Evolutionary conservation across 1,140 invertebrate genomes (phyloP), one percentile per base, ranked within the genome.

Genomic region (Pseudoatta argentina): DNA sequence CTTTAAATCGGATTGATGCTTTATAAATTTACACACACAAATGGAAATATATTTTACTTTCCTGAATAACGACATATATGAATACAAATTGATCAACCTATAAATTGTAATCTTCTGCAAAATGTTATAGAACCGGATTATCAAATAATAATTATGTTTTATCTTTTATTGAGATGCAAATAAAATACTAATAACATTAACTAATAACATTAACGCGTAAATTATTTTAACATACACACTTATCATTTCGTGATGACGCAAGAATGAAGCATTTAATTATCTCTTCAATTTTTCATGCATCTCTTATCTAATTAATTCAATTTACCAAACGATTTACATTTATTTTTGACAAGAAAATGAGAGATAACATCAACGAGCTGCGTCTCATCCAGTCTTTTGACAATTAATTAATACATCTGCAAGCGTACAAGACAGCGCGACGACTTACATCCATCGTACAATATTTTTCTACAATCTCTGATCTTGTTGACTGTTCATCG

Each of bases 341-440:
- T 67, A 24, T 27, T 71, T 3, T 53, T 53, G 71, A 69, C 21
- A 24, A 55, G 39, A 16, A 48, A 44, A 39, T 24, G 10, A 53
- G 44, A 34, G 18, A 48, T 71, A 81, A 55, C 34, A 48, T 82
- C 51, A 82, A 82, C 72, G 34, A 27, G 44, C 24, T 18, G 27
- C 18, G 10, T 59, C 5, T 12, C 64, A 57, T 10, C 3, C 61
- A n/a, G 7, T 81, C 16, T 30, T 39, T 8, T 57, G 57, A 59
- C 30, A n/a, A 53, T 44, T 82, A 72, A 82, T 82, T 71, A 44
- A 39, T 81, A 72, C 12, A 24, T 59, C 12, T 59, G 53, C 66
- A 44, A 57, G 51, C 10, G 30, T 59, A 53, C 30, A 48, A 39
- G 30, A 82, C 66, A 59, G 78, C 14, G 2, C 27, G 64, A 34